phyloP scores from a whole-genome alignment of 53 echinoderm and acorn worm species.

The Echinometra lucunter region DNA sequence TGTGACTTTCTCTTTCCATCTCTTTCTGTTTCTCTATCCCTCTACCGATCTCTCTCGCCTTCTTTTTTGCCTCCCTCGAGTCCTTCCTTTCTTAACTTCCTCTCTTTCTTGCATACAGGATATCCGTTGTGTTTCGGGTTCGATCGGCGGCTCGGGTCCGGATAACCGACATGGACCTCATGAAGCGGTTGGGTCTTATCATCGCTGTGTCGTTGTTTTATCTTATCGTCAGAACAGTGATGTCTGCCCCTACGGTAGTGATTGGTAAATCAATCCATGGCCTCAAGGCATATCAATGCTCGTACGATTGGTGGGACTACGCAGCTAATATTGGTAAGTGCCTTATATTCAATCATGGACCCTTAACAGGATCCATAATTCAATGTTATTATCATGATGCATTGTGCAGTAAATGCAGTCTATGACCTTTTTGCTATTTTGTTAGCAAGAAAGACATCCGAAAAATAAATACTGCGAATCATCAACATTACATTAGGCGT shows the following conservation, averaged over 20 bases:
- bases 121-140: constrained; percentile 96
- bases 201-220: constrained; percentile 87
- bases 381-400: too few species aligned
- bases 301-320: constrained; percentile 99
- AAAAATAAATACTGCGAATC: too few species aligned
- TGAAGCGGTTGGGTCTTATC: constrained; percentile 91
- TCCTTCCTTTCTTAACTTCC: neutral
- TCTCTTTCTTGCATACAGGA: constrained; percentile 68
- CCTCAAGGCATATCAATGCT: constrained; percentile 92
- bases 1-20: neutral
- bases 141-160: constrained; percentile 95
- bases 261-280: constrained; percentile 78
- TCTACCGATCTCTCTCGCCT: neutral
- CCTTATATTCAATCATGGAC: too few species aligned
- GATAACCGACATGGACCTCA: constrained; percentile 96
- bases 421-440: too few species aligned
- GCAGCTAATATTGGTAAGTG: constrained; percentile 96
- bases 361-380: too few species aligned
- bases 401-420: too few species aligned
- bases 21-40: neutral
- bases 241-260: constrained; percentile 85
- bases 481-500: too few species aligned
- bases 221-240: constrained; percentile 85
- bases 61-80: neutral
- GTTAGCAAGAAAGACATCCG: too few species aligned